phyloP scores from a whole-genome alignment of 2,888 invertebrate species.

The Spisula subtruncata region DNA sequence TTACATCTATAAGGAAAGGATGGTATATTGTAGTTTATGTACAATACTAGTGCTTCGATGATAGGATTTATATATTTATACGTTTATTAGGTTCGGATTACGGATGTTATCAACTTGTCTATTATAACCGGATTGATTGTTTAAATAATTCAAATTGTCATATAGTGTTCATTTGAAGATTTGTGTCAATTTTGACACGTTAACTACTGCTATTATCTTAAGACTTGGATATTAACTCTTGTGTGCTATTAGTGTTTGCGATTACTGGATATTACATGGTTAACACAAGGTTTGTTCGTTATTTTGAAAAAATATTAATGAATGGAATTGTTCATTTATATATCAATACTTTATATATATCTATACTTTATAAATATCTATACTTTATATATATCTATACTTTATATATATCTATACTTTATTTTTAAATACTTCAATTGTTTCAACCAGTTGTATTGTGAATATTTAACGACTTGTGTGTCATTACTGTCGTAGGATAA shows the following conservation, averaged over 20 bases:
- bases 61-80: background rate
- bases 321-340: slow-evolving; percentile 2
- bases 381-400: too few species aligned
- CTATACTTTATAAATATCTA: too few species aligned
- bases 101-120: background rate
- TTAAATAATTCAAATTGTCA: background rate
- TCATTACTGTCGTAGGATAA: slow-evolving; percentile 22
- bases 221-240: background rate
- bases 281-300: background rate
- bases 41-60: background rate
- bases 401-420: background rate
- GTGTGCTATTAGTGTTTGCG: too few species aligned
- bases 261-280: background rate
- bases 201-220: background rate
- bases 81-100: background rate
- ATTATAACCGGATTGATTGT: background rate
- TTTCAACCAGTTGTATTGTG: background rate
- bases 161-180: background rate
- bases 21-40: background rate
- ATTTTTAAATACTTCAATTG: background rate
- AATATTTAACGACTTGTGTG: slow-evolving; percentile 47
- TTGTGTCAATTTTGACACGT: background rate
- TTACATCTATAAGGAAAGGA: background rate
- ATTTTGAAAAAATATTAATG: background rate
- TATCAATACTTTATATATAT: too few species aligned